phyloP scores from a whole-genome alignment of 2,888 invertebrate genomes.

The Molorchus minor region DNA sequence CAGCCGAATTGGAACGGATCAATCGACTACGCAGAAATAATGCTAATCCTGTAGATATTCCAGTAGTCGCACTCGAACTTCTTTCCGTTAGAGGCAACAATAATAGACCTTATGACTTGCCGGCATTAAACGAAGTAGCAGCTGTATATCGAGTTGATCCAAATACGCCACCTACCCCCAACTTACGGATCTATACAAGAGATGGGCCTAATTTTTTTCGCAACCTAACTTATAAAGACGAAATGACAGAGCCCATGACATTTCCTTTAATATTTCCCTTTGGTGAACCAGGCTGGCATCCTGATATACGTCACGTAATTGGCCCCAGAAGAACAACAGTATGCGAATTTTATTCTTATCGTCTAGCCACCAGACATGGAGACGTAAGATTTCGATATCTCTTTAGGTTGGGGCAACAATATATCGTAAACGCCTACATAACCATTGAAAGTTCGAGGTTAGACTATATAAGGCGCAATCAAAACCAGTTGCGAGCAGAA shows the following conservation, averaged over 20 bases:
- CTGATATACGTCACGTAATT: background rate
- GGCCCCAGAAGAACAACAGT: background rate
- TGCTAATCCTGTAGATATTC: background rate
- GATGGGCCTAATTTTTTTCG: background rate
- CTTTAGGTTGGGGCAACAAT: constrained; percentile 31
- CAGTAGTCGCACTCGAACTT: background rate
- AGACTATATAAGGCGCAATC: constrained; percentile 4
- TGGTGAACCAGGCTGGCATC: background rate
- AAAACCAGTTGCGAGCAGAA: background rate
- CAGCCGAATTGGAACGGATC: background rate
- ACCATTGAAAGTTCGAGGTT: constrained; percentile 4
- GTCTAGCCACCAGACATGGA: constrained; percentile 7
- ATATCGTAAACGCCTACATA: constrained; percentile 22
- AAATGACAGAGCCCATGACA: background rate
- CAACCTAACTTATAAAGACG: background rate
- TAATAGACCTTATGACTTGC: background rate
- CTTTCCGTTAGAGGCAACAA: background rate
- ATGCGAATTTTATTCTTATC: constrained; percentile 25
- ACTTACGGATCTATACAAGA: background rate
- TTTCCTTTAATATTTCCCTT: background rate
- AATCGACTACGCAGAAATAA: background rate
- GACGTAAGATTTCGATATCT: constrained; percentile 21
- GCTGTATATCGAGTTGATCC: background rate
- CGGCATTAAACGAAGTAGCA: background rate
- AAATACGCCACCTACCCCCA: background rate